These are phyloP conservation scores for Benitochromis conjunctus DNA, from an alignment of 2,113 vertebrate genomes.

Conservation along the genomic window DNA sequence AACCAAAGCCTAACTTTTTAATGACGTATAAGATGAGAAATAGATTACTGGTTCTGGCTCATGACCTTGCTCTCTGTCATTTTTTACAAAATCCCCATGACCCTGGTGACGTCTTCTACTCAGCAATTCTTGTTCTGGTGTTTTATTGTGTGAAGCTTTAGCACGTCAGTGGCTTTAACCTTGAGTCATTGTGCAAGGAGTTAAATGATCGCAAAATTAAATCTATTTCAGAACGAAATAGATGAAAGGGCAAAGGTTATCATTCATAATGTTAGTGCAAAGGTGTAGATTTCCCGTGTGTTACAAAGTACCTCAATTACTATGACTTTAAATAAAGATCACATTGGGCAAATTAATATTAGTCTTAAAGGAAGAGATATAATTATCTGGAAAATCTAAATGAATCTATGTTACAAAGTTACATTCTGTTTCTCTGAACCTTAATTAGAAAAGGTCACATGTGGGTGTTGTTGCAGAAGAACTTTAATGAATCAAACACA, in stretches of 20 bases:
- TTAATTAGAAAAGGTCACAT: background rate
- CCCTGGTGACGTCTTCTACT: background rate
- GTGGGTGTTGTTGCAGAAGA: background rate
- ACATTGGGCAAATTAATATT: background rate
- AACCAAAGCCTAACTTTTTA: background rate
- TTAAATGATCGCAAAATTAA: background rate
- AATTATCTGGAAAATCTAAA: background rate
- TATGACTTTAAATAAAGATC: background rate
- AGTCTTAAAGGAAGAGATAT: background rate
- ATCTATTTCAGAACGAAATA: background rate
- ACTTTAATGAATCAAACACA: constrained; percentile 1
- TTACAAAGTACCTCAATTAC: background rate
- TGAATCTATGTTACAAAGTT: background rate
- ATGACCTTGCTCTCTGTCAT: background rate
- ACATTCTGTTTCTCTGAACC: background rate
- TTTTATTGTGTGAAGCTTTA: background rate
- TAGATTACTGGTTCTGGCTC: background rate
- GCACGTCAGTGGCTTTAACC: background rate
- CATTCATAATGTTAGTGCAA: background rate
- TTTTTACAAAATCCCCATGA: background rate
- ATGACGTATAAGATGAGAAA: background rate
- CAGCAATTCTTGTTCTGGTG: background rate
- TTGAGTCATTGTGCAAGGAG: background rate
- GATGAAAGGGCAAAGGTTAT: background rate
- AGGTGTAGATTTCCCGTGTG: background rate